Evolutionary conservation across 2,888 invertebrate species (phyloP), one percentile per base, ranked within the genome.

Genomic region (Amitus sp.): DNA sequence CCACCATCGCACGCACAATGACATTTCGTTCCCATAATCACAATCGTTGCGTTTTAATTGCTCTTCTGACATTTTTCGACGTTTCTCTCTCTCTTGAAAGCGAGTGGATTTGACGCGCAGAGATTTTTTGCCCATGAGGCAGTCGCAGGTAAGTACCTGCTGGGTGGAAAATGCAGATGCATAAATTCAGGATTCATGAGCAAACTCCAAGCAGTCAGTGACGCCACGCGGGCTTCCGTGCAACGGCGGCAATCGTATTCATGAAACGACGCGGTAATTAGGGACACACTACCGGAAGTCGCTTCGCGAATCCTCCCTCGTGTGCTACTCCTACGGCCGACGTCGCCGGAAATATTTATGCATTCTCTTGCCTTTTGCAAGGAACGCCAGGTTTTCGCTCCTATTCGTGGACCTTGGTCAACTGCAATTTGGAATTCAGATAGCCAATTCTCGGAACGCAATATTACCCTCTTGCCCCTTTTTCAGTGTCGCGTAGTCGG

Each of bases 231-330:
- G 79, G 76, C 78, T 80, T 81, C 81, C 81, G 80, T 80, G 79
- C 78, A 62, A n/a, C n/a, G 58, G 68, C 72, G 67, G 81, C 80
- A 78, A 79, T 80, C 78, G 80, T 81, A 81, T 82, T 82, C 81
- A 82, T 80, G 81, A 82, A 79, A 80, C 81, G 80, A 80, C 81
- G 80, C 81, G 80, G 80, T 80, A 82, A 82, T 82, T 80, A 82
- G 78, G 81, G 81, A 82, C 81, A 81, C 75, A 70, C 77, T 78
- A 76, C 75, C 81, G 81, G 80, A 81, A 82, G 80, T 81, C 79
- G 76, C 76, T 75, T 71, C 74, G 72, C 72, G 79, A 79, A 80
- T 79, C 80, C 78, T 80, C 78, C 77, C 76, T 73, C 74, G 37
- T 69, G 69, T 67, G 68, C 64, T 58, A 48, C n/a, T 62, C 58